A percentile compares a stretch with the other conserved stretches of the same genome.
Evolutionary conservation across 1,140 invertebrate species (phyloP).

Genomic region (Ips nitidus): DNA sequence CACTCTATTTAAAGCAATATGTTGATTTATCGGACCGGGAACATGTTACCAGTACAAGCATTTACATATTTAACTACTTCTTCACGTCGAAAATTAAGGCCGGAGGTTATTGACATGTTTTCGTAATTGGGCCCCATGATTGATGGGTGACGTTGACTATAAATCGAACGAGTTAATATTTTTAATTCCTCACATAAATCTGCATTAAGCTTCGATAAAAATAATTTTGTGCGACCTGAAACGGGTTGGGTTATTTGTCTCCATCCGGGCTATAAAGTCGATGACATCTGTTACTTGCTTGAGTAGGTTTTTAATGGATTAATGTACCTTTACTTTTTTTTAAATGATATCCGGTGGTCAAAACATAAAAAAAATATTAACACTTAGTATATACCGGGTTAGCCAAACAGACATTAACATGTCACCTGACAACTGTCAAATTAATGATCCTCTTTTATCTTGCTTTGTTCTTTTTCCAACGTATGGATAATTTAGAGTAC

Average conservation of each 20-base stretch:
- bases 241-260: conserved; percentile 9
- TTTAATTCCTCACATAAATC: conserved; percentile 23
- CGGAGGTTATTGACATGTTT: conserved; percentile 37
- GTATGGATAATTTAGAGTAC: too few relatives aligned
- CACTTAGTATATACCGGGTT: too few relatives aligned
- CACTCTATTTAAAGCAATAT: conserved; percentile 39
- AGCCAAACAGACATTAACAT: too few relatives aligned
- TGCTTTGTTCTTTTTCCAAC: too few relatives aligned
- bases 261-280: not conserved
- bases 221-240: conserved; percentile 11
- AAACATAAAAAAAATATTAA: too few relatives aligned
- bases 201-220: conserved; percentile 16
- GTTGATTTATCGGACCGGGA: conserved; percentile 34
- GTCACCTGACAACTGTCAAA: too few relatives aligned
- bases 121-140: conserved; percentile 34
- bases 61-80: conserved; percentile 36
- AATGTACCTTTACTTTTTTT: too few relatives aligned
- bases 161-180: conserved; percentile 26
- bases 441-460: too few relatives aligned
- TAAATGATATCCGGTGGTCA: too few relatives aligned
- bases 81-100: conserved; percentile 31
- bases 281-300: not conserved
- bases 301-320: too few relatives aligned
- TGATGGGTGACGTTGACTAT: conserved; percentile 30
- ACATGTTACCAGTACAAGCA: conserved; percentile 19